Evolutionary conservation across 2,888 invertebrate species (phyloP), one percentile per base, ranked within the genome.

Genomic region (Nomada ferruginata): DNA sequence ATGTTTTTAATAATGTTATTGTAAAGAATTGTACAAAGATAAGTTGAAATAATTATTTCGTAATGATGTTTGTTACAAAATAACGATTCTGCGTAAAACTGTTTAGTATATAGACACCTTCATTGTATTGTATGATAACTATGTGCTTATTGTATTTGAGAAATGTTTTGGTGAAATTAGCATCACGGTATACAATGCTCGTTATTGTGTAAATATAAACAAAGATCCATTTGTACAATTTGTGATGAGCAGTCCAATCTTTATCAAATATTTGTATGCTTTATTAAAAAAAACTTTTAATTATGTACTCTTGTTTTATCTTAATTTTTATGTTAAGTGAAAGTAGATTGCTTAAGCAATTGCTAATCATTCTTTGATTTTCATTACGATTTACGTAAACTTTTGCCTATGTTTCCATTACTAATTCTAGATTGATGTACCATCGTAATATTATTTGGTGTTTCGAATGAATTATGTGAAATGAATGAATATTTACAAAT

Each of bases 81-180:
- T 91, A 92, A 92, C 89, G 86, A 76, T 68, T 90, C 91, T 89
- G 90, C 85, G 88, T 92, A 92, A 57, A 20, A 92, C 84, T 89
- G 88, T 91, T 91, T 90, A 87, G 85, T 88, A 91, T 89, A 86
- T 91, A 92, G 89, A 86, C 83, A 90, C 84, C 90, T 91, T 88
- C 89, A 89, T 91, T 91, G 89, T 91, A 92, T 89, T 92, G 91
- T 92, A 92, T 90, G 89, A 91, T 91, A 92, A 90, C 88, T 89
- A 91, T 90, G 91, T 93, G 92, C 92, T 93, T 93, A 92, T 90
- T 92, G 91, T 92, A 92, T 91, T 92, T 90, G 90, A 89, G 91
- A 91, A 90, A 87, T 91, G 89, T 91, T 90, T 91, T 87, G 84
- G 86, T 84, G 84, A 84, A 85, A 87, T 71, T 86, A 85, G 87